These are phyloP conservation scores for Achlya flavicornis DNA, from an alignment of 2,888 invertebrate genomes.

Conservation along the genomic window DNA sequence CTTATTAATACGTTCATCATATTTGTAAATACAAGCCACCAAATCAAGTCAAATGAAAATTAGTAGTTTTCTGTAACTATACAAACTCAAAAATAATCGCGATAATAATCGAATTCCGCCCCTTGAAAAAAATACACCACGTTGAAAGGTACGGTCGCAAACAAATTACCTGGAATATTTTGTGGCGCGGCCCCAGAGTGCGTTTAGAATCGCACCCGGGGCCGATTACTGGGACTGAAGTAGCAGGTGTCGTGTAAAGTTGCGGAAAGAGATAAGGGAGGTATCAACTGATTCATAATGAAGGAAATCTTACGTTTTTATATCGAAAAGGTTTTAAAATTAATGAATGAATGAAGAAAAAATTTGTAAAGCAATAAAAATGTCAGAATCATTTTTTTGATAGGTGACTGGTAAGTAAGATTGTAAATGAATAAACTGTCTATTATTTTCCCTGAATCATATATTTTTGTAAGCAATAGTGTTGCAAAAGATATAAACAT, in stretches of 20 bases:
- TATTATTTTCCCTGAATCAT: too few species aligned
- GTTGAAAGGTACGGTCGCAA: constrained; percentile 2
- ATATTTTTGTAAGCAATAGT: too few species aligned
- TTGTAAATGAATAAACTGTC: too few species aligned
- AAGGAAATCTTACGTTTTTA: not conserved
- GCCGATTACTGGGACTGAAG: not conserved
- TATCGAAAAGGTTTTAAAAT: not conserved
- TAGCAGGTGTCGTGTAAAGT: not conserved
- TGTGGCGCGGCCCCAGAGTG: not conserved
- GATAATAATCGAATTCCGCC: not conserved
- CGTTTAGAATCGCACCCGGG: not conserved
- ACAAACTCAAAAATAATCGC: too few species aligned
- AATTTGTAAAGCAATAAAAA: too few species aligned
- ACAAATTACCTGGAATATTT: constrained; percentile 2
- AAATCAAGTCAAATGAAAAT: not conserved
- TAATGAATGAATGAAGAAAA: too few species aligned
- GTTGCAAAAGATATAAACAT: too few species aligned
- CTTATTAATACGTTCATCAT: too few species aligned
- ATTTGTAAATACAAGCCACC: too few species aligned
- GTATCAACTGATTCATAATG: not conserved
- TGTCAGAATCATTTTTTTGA: too few species aligned
- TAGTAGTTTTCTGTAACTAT: not conserved
- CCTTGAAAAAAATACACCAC: not conserved
- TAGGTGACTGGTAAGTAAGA: too few species aligned
- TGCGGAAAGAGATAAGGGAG: constrained; percentile 3